Base-by-base conservation (phyloP, 2,888 invertebrate genomes). In the Tricholauxania praeusta region DNA sequence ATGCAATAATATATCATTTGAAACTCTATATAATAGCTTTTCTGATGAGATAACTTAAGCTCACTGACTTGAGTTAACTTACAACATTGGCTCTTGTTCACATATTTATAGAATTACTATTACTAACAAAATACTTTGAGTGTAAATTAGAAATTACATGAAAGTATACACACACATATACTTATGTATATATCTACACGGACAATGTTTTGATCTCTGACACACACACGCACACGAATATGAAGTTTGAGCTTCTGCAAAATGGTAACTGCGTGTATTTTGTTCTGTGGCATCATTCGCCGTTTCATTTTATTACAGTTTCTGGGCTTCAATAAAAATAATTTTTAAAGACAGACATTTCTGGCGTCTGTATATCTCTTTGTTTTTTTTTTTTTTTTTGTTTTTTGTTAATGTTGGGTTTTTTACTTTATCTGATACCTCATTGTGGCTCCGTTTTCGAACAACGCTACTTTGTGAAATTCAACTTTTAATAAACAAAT, bases 271-370 rank as follows among this genome's bases (percentile, higher is more conserved):
- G 5, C n/a, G 55, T n/a, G 55, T 55, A n/a, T 55, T n/a, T 55
- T n/a, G 19, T 5, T 48, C 22, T 49, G n/a, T n/a, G 22, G 4
- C 48, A 14, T 17, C 17, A 19, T n/a, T 64, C 48, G n/a, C 10
- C 17, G 12, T 47, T 10, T 48, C 17, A 3, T 48, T 64, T 49
- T 49, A 49, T 49, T 17, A 48, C 48, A 49, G 19, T 48, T 48
- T 19, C 14, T 17, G 19, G 15, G 51, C 22, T 32, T n/a, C 66
- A 52, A 53, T 66, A 66, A 66, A n/a, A 66, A 66, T 66, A 66
- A 66, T 66, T 66, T 66, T 53, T 53, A 55, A 53, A 10, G 53
- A 66, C 66, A 66, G 53, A 66, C 66, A 47, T 28, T n/a, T n/a
- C 12, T 66, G 66, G 66, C 66, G 55, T 66, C 53, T 52, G 32